Evolutionary conservation across 1,140 invertebrate genomes (phyloP), one percentile per base, ranked within the genome.

Genomic region (Tetragonula clypearis): DNA sequence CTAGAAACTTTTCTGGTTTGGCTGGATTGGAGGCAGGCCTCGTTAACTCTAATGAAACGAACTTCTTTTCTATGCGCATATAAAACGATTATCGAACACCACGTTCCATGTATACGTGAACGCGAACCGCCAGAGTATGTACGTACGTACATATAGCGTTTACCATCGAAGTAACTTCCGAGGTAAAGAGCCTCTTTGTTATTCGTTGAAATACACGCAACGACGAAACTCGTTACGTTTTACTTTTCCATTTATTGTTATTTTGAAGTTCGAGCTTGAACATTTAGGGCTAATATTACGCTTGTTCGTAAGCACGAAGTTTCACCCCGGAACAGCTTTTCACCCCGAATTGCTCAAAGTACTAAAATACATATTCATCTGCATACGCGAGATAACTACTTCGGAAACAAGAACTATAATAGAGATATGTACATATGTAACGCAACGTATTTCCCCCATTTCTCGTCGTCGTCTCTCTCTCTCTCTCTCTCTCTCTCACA

Each of bases 291-390:
- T 58, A 58, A 73, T 53, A 81, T 72, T 81, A 62, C 41, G 56
- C 17, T 81, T 53, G 53, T 72, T 71, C 79, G 68, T 56, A 81
- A 62, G 79, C 23, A 60, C 55, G 17, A 81, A 81, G 21, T 81
- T 73, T 8, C 41, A 49, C 30, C 4, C n/a, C 41, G n/a, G n/a
- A 60, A 73, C 56, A 73, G 68, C 79, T 73, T 81, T 81, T 81
- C 79, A 81, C 35, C 56, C 55, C n/a, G 55, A 81, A 72, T 58
- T 60, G 56, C 56, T 81, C 79, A 60, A 72, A 73, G 55, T 81
- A 73, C 79, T 58, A 71, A 81, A 81, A 81, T 81, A 71, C 69
- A 81, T 72, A 72, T 81, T 81, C 56, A 73, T 71, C 55, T 62
- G 56, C 69, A 72, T 81, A 62, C 55, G 19, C n/a, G 68, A 19